These are phyloP conservation scores for Argyresthia goedartella DNA, from an alignment of 2,888 invertebrate species.

Conservation along the genomic window DNA sequence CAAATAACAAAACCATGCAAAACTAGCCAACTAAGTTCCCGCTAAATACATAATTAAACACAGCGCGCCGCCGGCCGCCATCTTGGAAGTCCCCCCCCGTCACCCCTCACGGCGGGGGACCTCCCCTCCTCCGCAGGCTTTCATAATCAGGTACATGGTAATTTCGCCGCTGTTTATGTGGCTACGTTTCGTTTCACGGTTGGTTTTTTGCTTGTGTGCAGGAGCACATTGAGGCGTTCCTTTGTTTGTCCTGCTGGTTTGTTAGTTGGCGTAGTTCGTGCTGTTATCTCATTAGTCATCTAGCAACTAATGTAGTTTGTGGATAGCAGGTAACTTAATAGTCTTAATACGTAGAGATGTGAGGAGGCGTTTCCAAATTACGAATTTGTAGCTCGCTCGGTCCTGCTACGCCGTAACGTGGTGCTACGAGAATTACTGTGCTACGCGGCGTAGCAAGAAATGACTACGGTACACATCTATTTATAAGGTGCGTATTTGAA, in stretches of 20 bases:
- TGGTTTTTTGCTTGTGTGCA: background rate
- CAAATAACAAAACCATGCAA: background rate
- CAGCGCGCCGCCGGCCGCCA: conserved; percentile 53
- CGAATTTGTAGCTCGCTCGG: too few species aligned
- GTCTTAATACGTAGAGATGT: too few species aligned
- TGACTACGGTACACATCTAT: too few species aligned
- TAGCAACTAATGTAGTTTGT: too few species aligned
- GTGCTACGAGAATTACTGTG: background rate
- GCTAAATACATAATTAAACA: conserved; percentile 61
- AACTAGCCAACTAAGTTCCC: background rate
- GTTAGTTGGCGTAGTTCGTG: too few species aligned
- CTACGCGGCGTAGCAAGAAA: background rate
- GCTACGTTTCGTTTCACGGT: background rate
- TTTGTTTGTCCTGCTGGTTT: too few species aligned
- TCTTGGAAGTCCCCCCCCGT: conserved; percentile 27
- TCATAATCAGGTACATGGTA: conserved; percentile 3
- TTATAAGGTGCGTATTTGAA: too few species aligned
- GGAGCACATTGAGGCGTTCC: too few species aligned
- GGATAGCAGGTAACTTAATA: too few species aligned
- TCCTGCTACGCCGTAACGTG: background rate
- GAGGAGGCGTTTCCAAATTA: too few species aligned
- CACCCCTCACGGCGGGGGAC: conserved; percentile 15
- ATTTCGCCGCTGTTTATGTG: background rate
- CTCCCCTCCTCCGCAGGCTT: conserved; percentile 16
- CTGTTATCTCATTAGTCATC: too few species aligned